Evolutionary conservation across 2,888 invertebrate genomes (phyloP), one percentile per base, ranked within the genome.

Genomic region (Dorcus hopei): DNA sequence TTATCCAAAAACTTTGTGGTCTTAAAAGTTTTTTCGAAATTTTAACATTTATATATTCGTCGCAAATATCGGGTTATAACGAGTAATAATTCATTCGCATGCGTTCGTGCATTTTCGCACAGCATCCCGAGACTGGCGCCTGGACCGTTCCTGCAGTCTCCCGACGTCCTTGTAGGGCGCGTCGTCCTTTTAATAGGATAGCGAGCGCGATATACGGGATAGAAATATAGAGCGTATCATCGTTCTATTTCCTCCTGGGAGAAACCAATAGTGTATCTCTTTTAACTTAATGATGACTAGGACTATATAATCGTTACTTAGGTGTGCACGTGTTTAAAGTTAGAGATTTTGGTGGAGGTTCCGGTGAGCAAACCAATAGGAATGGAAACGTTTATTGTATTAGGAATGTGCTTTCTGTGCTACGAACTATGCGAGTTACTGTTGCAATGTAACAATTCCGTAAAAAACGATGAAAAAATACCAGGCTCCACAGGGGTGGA

Each of bases 351-450:
- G 26, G 26, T 33, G 26, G 26, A 33, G 26, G 26, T 33, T 33
- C 26, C 26, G 26, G 26, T 33, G 26, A 33, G 26, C 26, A 33
- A 33, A 4, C 26, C 6, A 14, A 42, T n/a, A 49, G 70, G 60
- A 65, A 87, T 87, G 87, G 86, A 86, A 83, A 85, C 85, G 75
- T 85, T 86, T 74, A 79, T 86, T 73, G 82, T 87, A 71, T 80
- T 87, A 69, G 86, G 87, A 68, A 82, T 86, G 74, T 87, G 85
- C 80, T 82, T 86, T 76, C 79, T 87, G 73, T 85, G 86, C 72
- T 87, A 87, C 76, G 85, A 86, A 79, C 81, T 86, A 74, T 84
- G 85, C 77, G 86, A 86, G 74, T 80, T 86, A 74, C 81, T 86
- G 54, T 71, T 74, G 74, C 82, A 83, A 77, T 82, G 83, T 65